Conservation (phyloP, 2,888 invertebrate genomes). For the Drosophila monieri region DNA sequence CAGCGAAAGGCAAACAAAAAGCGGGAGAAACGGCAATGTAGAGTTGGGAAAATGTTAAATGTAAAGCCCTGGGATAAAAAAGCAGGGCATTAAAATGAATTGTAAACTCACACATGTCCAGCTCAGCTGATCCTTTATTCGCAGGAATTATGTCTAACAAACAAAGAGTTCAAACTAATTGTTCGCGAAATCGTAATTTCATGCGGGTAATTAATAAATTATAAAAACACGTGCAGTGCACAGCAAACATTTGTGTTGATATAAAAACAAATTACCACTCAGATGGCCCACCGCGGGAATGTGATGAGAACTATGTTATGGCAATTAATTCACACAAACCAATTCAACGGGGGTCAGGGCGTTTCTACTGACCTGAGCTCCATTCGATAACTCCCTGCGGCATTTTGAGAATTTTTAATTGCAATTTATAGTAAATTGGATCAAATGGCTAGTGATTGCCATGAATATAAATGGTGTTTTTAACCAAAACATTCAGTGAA, state of each 20-base stretch:
- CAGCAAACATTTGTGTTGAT: slow-evolving; percentile 15
- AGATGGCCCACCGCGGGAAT: slow-evolving; percentile 19
- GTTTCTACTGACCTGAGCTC: slow-evolving; percentile 8
- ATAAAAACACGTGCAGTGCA: slow-evolving; percentile 43
- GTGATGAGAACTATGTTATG: slow-evolving; percentile 39
- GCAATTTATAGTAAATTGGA: slow-evolving; percentile 5
- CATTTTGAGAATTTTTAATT: slow-evolving; percentile 16
- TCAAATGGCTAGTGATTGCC: neutral
- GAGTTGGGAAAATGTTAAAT: slow-evolving; percentile 51
- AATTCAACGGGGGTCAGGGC: neutral
- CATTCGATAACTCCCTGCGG: neutral
- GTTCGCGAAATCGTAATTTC: slow-evolving; percentile 48
- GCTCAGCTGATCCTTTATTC: slow-evolving; percentile 39
- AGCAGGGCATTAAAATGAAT: slow-evolving; percentile 32
- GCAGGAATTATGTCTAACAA: slow-evolving; percentile 34
- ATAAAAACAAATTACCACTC: slow-evolving; percentile 62
- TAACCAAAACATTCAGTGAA: neutral
- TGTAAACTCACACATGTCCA: slow-evolving; percentile 33
- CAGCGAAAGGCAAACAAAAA: slow-evolving; percentile 39
- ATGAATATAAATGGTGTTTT: neutral
- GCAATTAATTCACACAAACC: slow-evolving; percentile 34
- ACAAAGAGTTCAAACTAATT: slow-evolving; percentile 37
- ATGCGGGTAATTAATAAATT: slow-evolving; percentile 62
- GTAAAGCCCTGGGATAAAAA: slow-evolving; percentile 27
- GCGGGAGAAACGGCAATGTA: slow-evolving; percentile 29